Conservation (phyloP, 2,888 invertebrate species). For the Tetheella fluctuosa region DNA sequence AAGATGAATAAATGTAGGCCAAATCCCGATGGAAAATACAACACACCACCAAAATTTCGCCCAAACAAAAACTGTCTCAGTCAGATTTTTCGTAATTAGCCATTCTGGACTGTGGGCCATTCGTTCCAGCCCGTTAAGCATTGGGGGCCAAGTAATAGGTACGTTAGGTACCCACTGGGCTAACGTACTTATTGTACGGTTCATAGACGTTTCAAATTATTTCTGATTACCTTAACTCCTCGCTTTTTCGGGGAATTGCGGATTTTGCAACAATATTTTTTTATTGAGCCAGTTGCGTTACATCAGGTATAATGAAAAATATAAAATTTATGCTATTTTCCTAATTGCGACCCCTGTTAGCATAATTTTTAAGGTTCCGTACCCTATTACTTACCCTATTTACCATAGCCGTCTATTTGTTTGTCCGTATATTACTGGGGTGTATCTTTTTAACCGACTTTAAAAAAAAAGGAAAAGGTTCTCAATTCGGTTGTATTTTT, state of each 20-base stretch:
- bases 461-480: no score
- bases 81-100: slow-evolving; percentile 35
- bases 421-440: no score
- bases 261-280: not conserved
- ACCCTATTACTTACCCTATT: no score
- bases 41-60: not conserved
- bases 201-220: slow-evolving; percentile 5
- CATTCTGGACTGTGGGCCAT: slow-evolving; percentile 25
- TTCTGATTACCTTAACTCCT: not conserved
- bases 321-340: not conserved
- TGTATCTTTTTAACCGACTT: no score
- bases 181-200: slow-evolving; percentile 9
- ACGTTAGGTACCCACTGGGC: slow-evolving; percentile 25
- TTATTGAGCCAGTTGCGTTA: not conserved
- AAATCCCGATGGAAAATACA: not conserved
- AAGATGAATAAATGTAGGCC: not conserved
- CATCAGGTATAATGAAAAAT: not conserved
- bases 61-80: slow-evolving; percentile 19
- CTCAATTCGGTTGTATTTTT: no score
- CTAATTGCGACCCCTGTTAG: not conserved
- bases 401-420: no score
- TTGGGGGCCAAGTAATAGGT: slow-evolving; percentile 15
- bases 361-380: no score
- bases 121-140: slow-evolving; percentile 14
- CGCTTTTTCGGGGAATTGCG: not conserved